Base-by-base conservation (phyloP, 2,888 invertebrate genomes). In the Hydrotaea diabolus region DNA sequence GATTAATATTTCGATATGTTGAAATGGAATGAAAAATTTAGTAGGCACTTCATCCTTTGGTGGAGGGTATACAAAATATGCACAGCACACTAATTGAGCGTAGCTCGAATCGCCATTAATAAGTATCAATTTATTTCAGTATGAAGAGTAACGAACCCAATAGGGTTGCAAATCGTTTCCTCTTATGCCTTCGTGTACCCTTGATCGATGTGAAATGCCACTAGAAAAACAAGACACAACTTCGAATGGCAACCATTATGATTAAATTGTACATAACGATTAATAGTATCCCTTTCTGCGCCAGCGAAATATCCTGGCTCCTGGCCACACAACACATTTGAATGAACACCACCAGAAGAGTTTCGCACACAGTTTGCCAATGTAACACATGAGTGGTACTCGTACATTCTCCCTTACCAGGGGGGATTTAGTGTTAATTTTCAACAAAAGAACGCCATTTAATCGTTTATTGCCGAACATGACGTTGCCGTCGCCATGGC, bases 381-480 rank as follows among this genome's bases (percentile, higher is more conserved):
- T 19, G 57, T 11, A 11, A 2, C 9, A 19, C 17, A 53, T 57
- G 23, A 19, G 23, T 57, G 9, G 23, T 11, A 23, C 55, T n/a
- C n/a, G 21, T 57, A 23, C 55, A 66, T 7, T 31, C 3, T 2
- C 3, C 31, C 31, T 31, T 4, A 31, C 8, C 39, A 69, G 5
- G 17, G 31, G 62, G 31, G 31, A n/a, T 26, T 62, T 62, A 7
- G 62, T 5, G 62, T 62, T 62, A 62, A 62, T 62, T 69, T 69
- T 11, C 43, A 46, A 46, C 23, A 23, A 69, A 7, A 69, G 46
- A 17, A 46, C 69, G 69, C 69, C 69, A 69, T 69, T 69, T 69
- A 69, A 69, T 43, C 69, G 69, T 69, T 69, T 39, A 66, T 66
- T 66, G n/a, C 36, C 36, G 17, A 64, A 62, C 64, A 36, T 64